Conservation (phyloP, 1,140 invertebrate genomes). For the Anoplolepis gracilipes region DNA sequence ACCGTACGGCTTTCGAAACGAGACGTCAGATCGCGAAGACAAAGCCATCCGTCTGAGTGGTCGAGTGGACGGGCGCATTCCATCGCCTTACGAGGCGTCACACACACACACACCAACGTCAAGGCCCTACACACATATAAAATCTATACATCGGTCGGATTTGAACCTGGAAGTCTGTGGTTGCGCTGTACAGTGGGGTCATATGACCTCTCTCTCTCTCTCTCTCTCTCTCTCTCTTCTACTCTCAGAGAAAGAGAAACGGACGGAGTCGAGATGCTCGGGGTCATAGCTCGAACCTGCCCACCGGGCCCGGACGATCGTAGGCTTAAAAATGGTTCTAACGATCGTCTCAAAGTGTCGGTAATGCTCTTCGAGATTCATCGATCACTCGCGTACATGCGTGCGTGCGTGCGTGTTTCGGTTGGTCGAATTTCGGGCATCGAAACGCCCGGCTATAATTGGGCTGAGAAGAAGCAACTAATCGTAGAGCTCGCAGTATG, state of each 20-base stretch:
- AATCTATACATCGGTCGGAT: conserved; percentile 10
- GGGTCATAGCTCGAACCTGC: conserved; percentile 39
- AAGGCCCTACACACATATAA: neutral
- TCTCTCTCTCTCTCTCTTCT: too few species aligned
- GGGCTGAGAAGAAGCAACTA: conserved; percentile 32
- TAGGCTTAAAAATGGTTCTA: conserved; percentile 56
- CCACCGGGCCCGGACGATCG: conserved; percentile 35
- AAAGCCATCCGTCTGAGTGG: conserved; percentile 79
- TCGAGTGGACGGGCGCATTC: conserved; percentile 78
- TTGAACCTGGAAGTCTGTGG: conserved; percentile 72
- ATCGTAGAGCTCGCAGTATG: neutral
- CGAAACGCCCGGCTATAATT: conserved; percentile 25
- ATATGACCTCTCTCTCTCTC: conserved; percentile 71
- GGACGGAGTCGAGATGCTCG: conserved; percentile 34
- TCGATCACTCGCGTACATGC: conserved; percentile 10
- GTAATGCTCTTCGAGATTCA: conserved; percentile 35
- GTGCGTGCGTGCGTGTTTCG: conserved; percentile 30
- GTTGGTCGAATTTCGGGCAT: conserved; percentile 36
- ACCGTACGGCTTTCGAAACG: conserved; percentile 70
- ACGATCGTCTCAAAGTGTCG: conserved; percentile 46
- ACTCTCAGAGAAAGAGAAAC: conserved; percentile 67
- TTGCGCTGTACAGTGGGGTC: conserved; percentile 77
- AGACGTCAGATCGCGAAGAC: conserved; percentile 81
- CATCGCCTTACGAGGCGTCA: conserved; percentile 81
- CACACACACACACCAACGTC: conserved; percentile 55